These are phyloP conservation scores for Leucophenga maculata DNA, from an alignment of 2,888 invertebrate genomes.

Conservation along the genomic window DNA sequence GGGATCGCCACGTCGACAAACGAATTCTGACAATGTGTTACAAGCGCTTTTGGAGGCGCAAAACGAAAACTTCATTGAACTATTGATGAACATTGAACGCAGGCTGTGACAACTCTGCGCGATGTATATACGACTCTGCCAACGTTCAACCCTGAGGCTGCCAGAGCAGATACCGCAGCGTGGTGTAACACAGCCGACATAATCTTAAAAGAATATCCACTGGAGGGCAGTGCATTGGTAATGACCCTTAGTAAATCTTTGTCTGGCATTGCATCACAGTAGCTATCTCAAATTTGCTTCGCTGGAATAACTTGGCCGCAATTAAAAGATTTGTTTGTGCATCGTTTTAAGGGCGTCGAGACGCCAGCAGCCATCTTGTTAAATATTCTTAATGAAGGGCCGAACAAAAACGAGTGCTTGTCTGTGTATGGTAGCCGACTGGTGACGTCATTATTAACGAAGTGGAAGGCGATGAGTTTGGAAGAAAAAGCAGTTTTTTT, in stretches of 20 bases:
- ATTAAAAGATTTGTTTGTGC: constrained; percentile 32
- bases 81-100: not conserved
- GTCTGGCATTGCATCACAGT: constrained; percentile 31
- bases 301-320: constrained; percentile 29
- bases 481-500: constrained; percentile 1
- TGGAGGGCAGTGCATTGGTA: constrained; percentile 33
- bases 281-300: constrained; percentile 35
- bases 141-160: constrained; percentile 18
- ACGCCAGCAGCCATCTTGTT: constrained; percentile 25
- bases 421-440: not conserved
- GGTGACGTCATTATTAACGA: not conserved
- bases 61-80: constrained; percentile 16
- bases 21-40: constrained; percentile 15
- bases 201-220: constrained; percentile 25
- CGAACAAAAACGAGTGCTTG: not conserved
- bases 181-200: constrained; percentile 11
- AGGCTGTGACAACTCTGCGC: not conserved
- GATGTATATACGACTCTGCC: not conserved
- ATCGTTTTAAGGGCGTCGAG: constrained; percentile 26
- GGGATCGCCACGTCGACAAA: constrained; percentile 28
- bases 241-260: constrained; percentile 35
- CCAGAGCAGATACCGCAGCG: constrained; percentile 8
- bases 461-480: not conserved
- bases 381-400: constrained; percentile 2
- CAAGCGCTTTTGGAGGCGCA: constrained; percentile 25